Evolutionary conservation across 2,113 vertebrate species (phyloP), one percentile per base, ranked within the genome.

Genomic region (Lagopus leucura): DNA sequence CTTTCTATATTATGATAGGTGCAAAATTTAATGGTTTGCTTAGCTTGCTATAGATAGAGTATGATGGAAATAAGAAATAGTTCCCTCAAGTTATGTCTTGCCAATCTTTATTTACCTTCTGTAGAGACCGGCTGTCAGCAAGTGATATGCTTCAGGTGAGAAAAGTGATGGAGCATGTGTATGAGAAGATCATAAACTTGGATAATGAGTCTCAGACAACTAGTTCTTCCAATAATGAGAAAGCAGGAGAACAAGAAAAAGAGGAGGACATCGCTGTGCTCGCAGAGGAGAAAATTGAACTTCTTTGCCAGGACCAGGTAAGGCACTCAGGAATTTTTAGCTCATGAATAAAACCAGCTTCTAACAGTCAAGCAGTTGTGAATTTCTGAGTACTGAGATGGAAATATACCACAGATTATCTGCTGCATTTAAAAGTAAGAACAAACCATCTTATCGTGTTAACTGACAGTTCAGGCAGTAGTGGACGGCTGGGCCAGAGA

Each of bases 101-200:
- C 32, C 32, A 50, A 82, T 38, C 25, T 73, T 84, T 7, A 2
- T 32, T 79, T 78, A 24, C 13, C 43, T 81, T 78, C 32, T 66
- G 1, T 30, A 99, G 99, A 97, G 99, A 99, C 66, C 97, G 99
- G 13, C 98, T 99, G 42, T 99, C 99, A 4, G 99, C 99, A 87
- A 99, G 99, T 54, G 99, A 99, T 97, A 99, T 99, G 99, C 98
- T 99, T 13, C 99, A 99, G 90, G 99, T 99, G 91, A 98, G 99
- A 60, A 99, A 99, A 81, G 99, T 99, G 93, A 99, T 99, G 99
- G 99, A 99, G 69, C 99, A 99, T 0, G 99, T 99, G 10, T 99
- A 99, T 48, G 99, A 99, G 98, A 99, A 99, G 97, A 99, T 99
- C 92, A 99, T 99, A 42, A 99, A 99, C 96, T 94, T 99, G 95